These are phyloP conservation scores for Lepidonotus clava DNA, from an alignment of 2,888 invertebrate species.

Conservation along the genomic window DNA sequence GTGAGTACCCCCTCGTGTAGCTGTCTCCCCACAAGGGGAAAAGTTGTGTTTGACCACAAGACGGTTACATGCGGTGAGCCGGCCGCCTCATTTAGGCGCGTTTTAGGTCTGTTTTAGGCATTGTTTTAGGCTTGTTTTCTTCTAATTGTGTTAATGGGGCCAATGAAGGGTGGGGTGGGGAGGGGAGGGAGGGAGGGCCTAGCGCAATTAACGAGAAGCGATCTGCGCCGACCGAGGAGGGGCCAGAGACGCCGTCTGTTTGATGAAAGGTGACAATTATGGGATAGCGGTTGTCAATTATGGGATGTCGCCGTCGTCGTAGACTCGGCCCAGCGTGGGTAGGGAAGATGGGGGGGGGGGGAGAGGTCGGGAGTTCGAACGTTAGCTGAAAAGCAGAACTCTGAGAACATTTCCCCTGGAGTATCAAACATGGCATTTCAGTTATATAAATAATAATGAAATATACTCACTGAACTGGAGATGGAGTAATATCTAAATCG, in stretches of 20 bases:
- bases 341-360: neutral
- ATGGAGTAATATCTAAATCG: too few species aligned
- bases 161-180: neutral
- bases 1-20: too few species aligned
- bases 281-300: neutral
- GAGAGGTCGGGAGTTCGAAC: neutral
- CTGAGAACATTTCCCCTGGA: too few species aligned
- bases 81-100: neutral
- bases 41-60: neutral
- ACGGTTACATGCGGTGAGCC: neutral
- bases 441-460: too few species aligned
- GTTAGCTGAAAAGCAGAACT: too few species aligned
- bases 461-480: too few species aligned
- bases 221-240: neutral
- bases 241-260: neutral
- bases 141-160: neutral
- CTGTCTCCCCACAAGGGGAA: neutral
- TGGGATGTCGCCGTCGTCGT: too few species aligned
- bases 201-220: neutral
- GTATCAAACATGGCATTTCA: too few species aligned
- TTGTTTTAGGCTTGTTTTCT: constrained; percentile 22
- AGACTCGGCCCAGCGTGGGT: neutral
- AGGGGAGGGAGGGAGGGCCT: neutral
- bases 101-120: too few species aligned
- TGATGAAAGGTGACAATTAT: neutral